Evolutionary conservation across 2,797 vertebrate genomes (phyloP), one percentile per base, ranked within the genome.

Genomic region (Argentina silus): DNA sequence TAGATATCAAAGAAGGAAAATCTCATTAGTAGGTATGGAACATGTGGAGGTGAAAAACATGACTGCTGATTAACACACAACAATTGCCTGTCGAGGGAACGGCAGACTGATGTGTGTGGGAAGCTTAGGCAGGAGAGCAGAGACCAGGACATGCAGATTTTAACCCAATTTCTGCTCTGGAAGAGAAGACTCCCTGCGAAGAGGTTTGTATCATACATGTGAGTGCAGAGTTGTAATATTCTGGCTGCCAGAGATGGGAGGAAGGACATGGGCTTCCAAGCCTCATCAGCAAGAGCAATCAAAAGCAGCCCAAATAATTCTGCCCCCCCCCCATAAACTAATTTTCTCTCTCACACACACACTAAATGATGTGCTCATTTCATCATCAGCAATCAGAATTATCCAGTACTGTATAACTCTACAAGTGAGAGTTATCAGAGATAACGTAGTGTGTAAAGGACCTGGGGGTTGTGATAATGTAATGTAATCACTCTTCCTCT

Each of bases 1-100:
- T 56, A n/a, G 57, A 81, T 87, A 89, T 88, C 84, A 88, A 85
- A 89, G 84, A 72, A 1, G 27, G 27, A 74, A 85, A 86, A 86
- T 90, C 85, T 90, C 80, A 89, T 91, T 90, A 79, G 76, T 89
- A 80, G 77, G 70, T 82, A 81, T 75, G 72, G 81, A 85, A 83
- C 74, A 65, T 81, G 82, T 83, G 79, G 73, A 83, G 76, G 86
- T 81, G 60, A 78, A 59, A 80, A 11, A 36, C 81, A 87, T 42
- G 11, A 21, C 84, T 83, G 79, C 79, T 88, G 85, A 72, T 81
- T 81, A 86, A 87, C 79, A 87, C 79, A 81, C 77, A 82, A 76
- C 56, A 57, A 21, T 69, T 27, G 74, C 73, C 75, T 68, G 73
- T 69, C 44, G 47, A 55, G 12, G 79, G 78, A 70, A 75, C 36